Evolutionary conservation across 2,888 invertebrate species (phyloP), one percentile per base, ranked within the genome.

Genomic region (Trisateles emortualis): DNA sequence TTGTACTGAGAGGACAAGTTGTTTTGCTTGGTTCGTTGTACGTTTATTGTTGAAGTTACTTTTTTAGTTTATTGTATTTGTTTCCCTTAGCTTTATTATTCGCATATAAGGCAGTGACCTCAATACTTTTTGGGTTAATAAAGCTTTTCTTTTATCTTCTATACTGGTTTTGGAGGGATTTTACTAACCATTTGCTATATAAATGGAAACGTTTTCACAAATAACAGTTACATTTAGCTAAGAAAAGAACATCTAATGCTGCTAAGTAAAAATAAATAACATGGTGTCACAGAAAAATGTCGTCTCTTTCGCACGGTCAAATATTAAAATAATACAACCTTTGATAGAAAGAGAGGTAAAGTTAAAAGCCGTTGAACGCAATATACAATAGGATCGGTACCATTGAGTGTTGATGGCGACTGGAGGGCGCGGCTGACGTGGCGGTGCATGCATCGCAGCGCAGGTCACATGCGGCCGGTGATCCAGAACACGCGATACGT

Each of bases 401-500:
- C 41, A 44, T 48, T 63, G 47, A 30, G 39, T 59, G 55, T 51
- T 50, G 44, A 56, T 61, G 30, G 39, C 29, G 47, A 46, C 22
- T 14, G 10, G 10, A 32, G 33, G 47, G 50, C 41, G 55, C 45
- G 16, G 52, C 53, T 5, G 13, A 32, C 24, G 47, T 45, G 41
- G 55, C 45, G 16, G 51, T 55, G 49, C 61, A 64, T 65, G 65
- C 61, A 60, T 43, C 22, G 59, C 66, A 54, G 39, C 52, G 55
- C 66, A 75, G 76, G 72, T 72, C 74, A 68, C 66, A 62, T 45
- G 68, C 52, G 68, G 52, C 58, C 77, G 62, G 55, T 79, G 83
- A 83, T 82, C 81, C 83, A 80, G 69, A 83, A 81, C 84, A 82
- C 78, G 81, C 78, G 66, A 81, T 78, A 77, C 72, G 72, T 72